A percentile compares a stretch with the other conserved stretches of the same genome.
phyloP scores from a whole-genome alignment of 2,113 vertebrate genomes.

The Tylochromis polylepis region DNA sequence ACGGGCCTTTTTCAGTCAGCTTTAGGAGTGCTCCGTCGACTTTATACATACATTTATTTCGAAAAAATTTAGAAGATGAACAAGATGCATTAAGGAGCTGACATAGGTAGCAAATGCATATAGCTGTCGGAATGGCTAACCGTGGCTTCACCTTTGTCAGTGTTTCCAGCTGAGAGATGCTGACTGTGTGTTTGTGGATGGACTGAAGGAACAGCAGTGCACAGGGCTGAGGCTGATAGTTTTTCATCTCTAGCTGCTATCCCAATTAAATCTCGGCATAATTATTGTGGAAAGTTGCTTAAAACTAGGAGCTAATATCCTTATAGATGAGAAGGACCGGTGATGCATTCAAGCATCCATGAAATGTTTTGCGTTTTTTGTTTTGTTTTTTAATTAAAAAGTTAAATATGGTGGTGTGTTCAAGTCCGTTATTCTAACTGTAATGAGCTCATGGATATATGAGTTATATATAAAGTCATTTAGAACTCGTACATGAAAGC shows the following conservation, averaged over 20 bases:
- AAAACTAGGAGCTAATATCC: not conserved
- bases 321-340: not conserved
- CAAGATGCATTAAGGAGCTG: not conserved
- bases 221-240: not conserved
- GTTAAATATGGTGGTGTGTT: not conserved
- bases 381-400: not conserved
- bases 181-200: not conserved
- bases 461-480: not conserved
- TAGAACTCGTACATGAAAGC: not conserved
- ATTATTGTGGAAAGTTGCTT: not conserved
- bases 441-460: not conserved
- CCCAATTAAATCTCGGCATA: not conserved
- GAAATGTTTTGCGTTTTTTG: not conserved
- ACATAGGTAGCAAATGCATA: not conserved
- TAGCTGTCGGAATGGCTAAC: not conserved
- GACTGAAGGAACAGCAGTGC: not conserved
- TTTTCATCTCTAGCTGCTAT: not conserved
- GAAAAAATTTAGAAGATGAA: not conserved
- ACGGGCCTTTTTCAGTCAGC: not conserved
- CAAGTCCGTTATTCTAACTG: not conserved
- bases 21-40: fast-evolving
- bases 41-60: not conserved
- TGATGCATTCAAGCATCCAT: not conserved
- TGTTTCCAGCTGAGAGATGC: conserved; percentile 9
- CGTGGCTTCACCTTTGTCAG: conserved; percentile 35